Conservation (phyloP, 2,113 vertebrate genomes). For the Prionailurus viverrinus region DNA sequence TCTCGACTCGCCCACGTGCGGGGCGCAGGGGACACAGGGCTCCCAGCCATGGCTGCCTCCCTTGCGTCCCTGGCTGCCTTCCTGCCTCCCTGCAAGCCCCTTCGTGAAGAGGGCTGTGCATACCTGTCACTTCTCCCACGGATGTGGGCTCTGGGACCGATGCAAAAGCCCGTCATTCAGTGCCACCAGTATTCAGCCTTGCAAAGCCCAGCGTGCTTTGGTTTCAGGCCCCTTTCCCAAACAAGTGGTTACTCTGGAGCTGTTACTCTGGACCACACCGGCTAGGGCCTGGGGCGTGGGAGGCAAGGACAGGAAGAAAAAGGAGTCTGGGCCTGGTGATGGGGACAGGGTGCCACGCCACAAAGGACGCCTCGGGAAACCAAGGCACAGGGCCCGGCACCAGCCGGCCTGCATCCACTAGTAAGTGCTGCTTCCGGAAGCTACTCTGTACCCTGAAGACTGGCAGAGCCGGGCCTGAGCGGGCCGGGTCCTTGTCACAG, state of each 20-base stretch:
- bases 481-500: neutral
- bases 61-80: neutral
- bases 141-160: rapidly evolving
- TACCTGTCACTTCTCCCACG: neutral
- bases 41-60: neutral
- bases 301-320: neutral
- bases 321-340: neutral
- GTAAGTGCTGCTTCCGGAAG: neutral
- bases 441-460: neutral
- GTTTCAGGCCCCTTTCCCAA: neutral
- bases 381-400: rapidly evolving
- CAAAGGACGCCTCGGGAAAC: neutral
- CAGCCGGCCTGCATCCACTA: neutral
- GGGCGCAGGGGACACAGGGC: too few species aligned
- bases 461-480: neutral
- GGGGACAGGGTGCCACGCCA: rapidly evolving
- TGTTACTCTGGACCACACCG: too few species aligned
- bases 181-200: too few species aligned
- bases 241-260: too few species aligned
- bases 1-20: too few species aligned
- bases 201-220: neutral
- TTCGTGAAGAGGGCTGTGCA: neutral
- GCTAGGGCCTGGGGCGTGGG: neutral
- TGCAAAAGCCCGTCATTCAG: neutral
- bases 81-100: neutral